Evolutionary conservation across 2,797 vertebrate species (phyloP), one percentile per base, ranked within the genome.

Genomic region (Stomatorhinus walkeri): DNA sequence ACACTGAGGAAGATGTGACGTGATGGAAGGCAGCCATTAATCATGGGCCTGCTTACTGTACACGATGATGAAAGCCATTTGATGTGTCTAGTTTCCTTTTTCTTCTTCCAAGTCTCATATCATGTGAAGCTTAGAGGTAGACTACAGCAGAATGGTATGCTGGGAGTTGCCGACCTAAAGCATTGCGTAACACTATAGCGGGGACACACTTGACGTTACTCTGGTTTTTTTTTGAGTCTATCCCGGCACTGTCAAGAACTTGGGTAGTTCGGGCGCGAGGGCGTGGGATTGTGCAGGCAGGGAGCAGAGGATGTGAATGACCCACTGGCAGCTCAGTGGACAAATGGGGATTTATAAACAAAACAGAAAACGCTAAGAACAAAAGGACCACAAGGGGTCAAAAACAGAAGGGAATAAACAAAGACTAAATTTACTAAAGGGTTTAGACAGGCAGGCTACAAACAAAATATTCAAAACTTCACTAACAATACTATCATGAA

Each of bases 11-110:
- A 81, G 64, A 52, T 59, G 64, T 49, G 68, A 90, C 51, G 85
- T 48, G 87, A 88, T 88, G 79, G 64, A 76, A 89, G 87, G 59
- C 46, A 64, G 89, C 48, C 24, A 85, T 51, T 16, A 59, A 59
- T 87, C 32, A 8, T 2, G 10, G 85, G 83, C 16, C 28, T 36
- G 52, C 24, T 87, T 59, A 24, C 22, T 85, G 46, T 85, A 76
- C 22, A 0, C 1, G 24, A 52, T 32, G 19, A 49, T 14, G 83
- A 49, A 51, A 32, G 83, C 43, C 83, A 32, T 24, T 52, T 51
- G 83, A 49, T 85, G 46, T 28, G 10, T 51, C 43, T 85, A 48
- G 46, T 28, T 28, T 28, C n/a, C 48, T 32, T 85, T 85, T 85
- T 46, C 83, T 76, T 19, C 68, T 76, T 76, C 68, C 68, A 76